Conservation (phyloP, 2,113 vertebrate genomes). For the Myiagra hebetior region DNA sequence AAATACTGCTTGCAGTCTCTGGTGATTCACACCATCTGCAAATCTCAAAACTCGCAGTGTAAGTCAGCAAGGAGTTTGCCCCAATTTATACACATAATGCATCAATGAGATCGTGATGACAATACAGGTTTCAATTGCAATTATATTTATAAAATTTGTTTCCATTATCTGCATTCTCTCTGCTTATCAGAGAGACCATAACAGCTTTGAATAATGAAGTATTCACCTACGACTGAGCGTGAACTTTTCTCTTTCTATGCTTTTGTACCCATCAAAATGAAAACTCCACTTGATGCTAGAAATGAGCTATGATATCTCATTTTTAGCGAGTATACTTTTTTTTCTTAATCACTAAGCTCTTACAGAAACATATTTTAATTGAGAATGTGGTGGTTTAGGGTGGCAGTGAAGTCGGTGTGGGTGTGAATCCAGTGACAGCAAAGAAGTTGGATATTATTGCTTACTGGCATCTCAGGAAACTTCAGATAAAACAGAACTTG, state of each 20-base stretch:
- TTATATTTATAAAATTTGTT: neutral
- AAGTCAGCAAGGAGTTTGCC: neutral
- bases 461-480: neutral
- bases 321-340: neutral
- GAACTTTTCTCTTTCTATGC: neutral
- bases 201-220: neutral
- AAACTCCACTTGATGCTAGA: neutral
- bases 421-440: conserved; percentile 27
- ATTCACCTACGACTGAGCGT: neutral
- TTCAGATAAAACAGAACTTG: conserved; percentile 4
- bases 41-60: neutral
- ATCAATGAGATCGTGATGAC: neutral
- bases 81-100: neutral
- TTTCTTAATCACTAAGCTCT: neutral
- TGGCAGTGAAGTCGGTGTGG: neutral
- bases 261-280: neutral
- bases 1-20: neutral
- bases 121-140: neutral
- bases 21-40: conserved; percentile 2
- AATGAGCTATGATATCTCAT: neutral
- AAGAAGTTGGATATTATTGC: conserved; percentile 1
- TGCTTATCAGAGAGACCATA: neutral
- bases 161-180: neutral
- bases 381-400: neutral
- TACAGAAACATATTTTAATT: neutral